These are phyloP conservation scores for Orthonychiurus folsomi DNA, from an alignment of 2,888 invertebrate species.

Conservation along the genomic window DNA sequence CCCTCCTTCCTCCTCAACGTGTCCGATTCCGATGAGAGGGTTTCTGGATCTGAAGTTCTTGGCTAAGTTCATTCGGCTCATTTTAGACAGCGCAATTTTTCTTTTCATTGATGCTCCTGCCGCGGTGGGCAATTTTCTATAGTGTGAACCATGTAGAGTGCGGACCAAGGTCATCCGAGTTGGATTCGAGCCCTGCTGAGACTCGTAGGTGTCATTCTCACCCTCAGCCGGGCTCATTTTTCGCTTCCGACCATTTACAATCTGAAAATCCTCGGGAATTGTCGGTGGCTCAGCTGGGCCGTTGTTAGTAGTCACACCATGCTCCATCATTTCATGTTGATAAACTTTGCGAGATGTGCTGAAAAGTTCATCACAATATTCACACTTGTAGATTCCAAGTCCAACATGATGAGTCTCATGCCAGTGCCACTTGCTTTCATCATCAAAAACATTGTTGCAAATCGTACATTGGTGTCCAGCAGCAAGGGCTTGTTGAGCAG, in stretches of 20 bases:
- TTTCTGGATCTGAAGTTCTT: constrained; percentile 10
- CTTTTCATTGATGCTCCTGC: background rate
- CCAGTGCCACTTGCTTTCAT: constrained; percentile 33
- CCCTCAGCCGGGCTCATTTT: constrained; percentile 7
- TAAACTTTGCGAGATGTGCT: constrained; percentile 27
- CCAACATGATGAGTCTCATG: constrained; percentile 37
- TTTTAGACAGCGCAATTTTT: background rate
- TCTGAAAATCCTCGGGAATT: constrained; percentile 15
- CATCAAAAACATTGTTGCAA: constrained; percentile 28
- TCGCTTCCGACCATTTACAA: constrained; percentile 11
- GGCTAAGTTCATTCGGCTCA: constrained; percentile 13
- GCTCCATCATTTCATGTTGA: constrained; percentile 33
- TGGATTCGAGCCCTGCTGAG: background rate
- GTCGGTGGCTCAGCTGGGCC: constrained; percentile 7
- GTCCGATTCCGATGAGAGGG: constrained; percentile 27
- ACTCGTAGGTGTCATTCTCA: background rate
- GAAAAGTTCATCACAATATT: constrained; percentile 28
- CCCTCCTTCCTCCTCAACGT: constrained; percentile 22
- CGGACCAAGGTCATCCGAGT: constrained; percentile 11
- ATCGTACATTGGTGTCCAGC: constrained; percentile 23
- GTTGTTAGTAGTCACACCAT: constrained; percentile 19
- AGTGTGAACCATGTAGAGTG: constrained; percentile 19
- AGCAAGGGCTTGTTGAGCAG: constrained; percentile 4
- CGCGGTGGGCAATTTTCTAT: constrained; percentile 10
- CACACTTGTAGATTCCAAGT: constrained; percentile 36